Conservation (phyloP, 2,888 invertebrate genomes). For the Patella caerulea region DNA sequence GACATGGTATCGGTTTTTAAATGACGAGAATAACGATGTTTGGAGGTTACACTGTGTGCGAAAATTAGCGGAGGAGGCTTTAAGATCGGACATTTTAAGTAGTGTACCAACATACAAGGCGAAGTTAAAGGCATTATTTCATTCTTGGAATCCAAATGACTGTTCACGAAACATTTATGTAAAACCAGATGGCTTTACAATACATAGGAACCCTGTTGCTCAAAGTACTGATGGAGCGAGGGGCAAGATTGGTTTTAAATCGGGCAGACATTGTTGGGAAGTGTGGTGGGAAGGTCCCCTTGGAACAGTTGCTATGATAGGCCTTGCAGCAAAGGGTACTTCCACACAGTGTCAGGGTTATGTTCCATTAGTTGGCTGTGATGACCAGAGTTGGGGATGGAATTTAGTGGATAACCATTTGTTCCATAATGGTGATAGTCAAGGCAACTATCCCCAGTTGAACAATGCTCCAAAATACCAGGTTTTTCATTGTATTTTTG, state of each 20-base stretch:
- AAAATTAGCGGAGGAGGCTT: conserved; percentile 87
- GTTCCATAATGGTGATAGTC: conserved; percentile 94
- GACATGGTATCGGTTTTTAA: conserved; percentile 90
- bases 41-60: conserved; percentile 92
- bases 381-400: conserved; percentile 99
- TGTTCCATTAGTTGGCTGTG: conserved; percentile 92
- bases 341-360: conserved; percentile 95
- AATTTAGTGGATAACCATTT: conserved; percentile 98
- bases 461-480: conserved; percentile 99
- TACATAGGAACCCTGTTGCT: conserved; percentile 98
- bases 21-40: conserved; percentile 94
- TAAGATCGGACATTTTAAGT: conserved; percentile 91
- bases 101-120: conserved; percentile 92
- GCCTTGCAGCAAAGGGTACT: conserved; percentile 79
- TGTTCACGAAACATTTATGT: conserved; percentile 97
- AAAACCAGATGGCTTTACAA: conserved; percentile 95
- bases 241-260: conserved; percentile 87
- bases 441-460: conserved; percentile 92
- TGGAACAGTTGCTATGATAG: conserved; percentile 97
- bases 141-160: conserved; percentile 98
- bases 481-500: conserved; percentile 73
- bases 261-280: conserved; percentile 97
- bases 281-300: conserved; percentile 98
- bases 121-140: conserved; percentile 89
- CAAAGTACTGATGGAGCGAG: conserved; percentile 96